Percentiles rank a stretch among this genome's conserved stretches.
These are phyloP conservation scores for Geophilus truncorum DNA, from an alignment of 2,888 invertebrate genomes.

Conservation along the genomic window DNA sequence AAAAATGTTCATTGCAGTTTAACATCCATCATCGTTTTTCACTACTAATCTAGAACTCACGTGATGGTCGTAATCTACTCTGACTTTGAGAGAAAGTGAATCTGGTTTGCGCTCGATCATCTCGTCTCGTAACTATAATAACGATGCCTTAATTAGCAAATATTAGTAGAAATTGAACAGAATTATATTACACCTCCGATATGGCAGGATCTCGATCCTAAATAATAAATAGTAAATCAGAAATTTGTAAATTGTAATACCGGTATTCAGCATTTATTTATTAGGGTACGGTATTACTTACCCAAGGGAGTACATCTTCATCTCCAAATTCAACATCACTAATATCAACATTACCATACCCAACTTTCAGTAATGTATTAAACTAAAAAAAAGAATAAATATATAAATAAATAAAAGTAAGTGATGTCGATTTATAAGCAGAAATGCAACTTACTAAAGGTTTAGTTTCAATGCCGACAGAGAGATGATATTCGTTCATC, in stretches of 20 bases:
- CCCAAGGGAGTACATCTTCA: constrained; percentile 50
- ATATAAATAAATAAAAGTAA: background rate
- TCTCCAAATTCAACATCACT: constrained; percentile 88
- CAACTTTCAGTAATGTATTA: constrained; percentile 71
- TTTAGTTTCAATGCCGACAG: background rate
- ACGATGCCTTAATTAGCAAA: background rate
- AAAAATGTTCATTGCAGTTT: background rate
- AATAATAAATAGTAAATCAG: background rate
- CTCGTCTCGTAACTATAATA: background rate
- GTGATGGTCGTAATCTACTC: background rate
- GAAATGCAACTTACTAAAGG: background rate
- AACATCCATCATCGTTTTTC: too few relatives aligned
- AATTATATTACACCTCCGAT: background rate
- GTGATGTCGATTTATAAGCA: background rate
- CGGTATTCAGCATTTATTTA: background rate
- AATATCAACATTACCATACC: constrained; percentile 94
- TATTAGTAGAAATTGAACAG: background rate
- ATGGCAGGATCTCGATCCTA: background rate
- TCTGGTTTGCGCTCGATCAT: background rate
- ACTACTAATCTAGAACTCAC: background rate
- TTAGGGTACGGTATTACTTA: background rate
- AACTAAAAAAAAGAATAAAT: constrained; percentile 32
- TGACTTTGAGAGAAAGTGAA: background rate
- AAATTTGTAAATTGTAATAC: too few relatives aligned
- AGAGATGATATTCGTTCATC: background rate